These are phyloP conservation scores for Ferdinandea cuprea DNA, from an alignment of 2,888 invertebrate genomes.

Conservation along the genomic window DNA sequence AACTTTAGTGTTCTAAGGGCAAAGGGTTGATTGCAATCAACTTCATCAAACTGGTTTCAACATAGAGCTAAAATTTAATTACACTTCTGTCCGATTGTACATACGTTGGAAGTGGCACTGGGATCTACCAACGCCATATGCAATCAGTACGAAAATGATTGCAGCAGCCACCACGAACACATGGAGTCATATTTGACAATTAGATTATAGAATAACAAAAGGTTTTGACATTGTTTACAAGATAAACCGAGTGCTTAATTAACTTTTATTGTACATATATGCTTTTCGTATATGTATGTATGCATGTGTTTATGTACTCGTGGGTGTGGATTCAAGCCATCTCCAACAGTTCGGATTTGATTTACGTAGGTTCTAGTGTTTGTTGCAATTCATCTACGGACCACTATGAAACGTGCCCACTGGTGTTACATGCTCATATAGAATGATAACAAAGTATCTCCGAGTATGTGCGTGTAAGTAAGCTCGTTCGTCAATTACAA, in stretches of 20 bases:
- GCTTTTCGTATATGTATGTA: slow-evolving; percentile 4
- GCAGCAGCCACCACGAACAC: slow-evolving; percentile 43
- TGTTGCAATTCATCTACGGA: slow-evolving; percentile 47
- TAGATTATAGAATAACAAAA: slow-evolving; percentile 74
- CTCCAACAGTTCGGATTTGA: slow-evolving; percentile 35
- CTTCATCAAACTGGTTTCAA: slow-evolving; percentile 23
- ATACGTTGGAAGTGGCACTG: not conserved
- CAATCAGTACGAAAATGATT: slow-evolving; percentile 65
- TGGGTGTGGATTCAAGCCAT: slow-evolving; percentile 1
- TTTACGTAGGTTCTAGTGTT: slow-evolving; percentile 55
- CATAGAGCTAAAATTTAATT: slow-evolving; percentile 56
- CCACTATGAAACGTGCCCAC: slow-evolving; percentile 41
- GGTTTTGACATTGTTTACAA: slow-evolving; percentile 72
- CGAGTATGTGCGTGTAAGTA: slow-evolving; percentile 8
- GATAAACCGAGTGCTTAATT: slow-evolving; percentile 72
- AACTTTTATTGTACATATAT: slow-evolving; percentile 68
- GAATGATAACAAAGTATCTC: slow-evolving; percentile 28
- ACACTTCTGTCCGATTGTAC: slow-evolving; percentile 26
- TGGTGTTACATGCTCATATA: slow-evolving; percentile 19
- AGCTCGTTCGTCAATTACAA: slow-evolving; percentile 71
- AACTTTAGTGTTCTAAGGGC: too few relatives aligned
- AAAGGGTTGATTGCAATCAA: slow-evolving; percentile 55
- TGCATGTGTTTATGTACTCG: not conserved
- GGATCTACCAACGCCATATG: slow-evolving; percentile 22
- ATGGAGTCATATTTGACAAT: slow-evolving; percentile 70